Evolutionary conservation across 2,113 vertebrate genomes (phyloP).

Genomic region (Pseudorectes ferrugineus): DNA sequence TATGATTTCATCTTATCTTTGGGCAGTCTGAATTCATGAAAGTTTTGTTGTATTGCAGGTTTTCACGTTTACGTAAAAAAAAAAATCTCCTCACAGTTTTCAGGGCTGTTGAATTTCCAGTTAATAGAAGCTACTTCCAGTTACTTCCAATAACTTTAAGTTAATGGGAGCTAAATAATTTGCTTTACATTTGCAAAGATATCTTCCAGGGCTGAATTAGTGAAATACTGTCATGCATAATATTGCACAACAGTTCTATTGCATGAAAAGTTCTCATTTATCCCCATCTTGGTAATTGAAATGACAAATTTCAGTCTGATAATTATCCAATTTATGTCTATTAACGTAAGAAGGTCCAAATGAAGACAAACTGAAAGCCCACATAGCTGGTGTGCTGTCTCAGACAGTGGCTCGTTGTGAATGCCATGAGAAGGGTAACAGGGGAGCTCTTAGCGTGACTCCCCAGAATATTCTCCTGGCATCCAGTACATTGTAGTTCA

Average conservation of each 20-base stretch:
- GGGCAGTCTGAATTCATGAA: not conserved
- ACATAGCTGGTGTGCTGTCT: rapidly evolving
- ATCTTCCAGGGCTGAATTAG: not conserved
- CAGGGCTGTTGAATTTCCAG: not conserved
- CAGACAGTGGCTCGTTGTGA: not conserved
- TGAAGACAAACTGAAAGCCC: not conserved
- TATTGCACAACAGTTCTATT: not conserved
- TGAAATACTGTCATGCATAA: not conserved
- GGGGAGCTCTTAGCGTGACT: rapidly evolving
- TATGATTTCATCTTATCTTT: not conserved
- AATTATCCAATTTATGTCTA: not conserved
- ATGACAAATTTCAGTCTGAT: not conserved
- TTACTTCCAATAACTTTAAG: not conserved
- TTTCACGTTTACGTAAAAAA: not conserved
- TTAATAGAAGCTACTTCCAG: not conserved
- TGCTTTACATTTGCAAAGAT: not conserved
- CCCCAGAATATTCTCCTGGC: not conserved
- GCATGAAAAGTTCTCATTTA: not conserved
- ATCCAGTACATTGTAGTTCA: not conserved
- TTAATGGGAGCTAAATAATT: not conserved
- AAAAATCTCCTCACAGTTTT: not conserved
- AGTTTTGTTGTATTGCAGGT: not conserved
- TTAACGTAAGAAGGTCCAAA: not conserved
- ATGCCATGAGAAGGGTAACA: not conserved
- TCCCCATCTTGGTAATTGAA: not conserved